Base-by-base conservation (phyloP, 1,140 invertebrate genomes). In the Zaprionus ghesquierei region DNA sequence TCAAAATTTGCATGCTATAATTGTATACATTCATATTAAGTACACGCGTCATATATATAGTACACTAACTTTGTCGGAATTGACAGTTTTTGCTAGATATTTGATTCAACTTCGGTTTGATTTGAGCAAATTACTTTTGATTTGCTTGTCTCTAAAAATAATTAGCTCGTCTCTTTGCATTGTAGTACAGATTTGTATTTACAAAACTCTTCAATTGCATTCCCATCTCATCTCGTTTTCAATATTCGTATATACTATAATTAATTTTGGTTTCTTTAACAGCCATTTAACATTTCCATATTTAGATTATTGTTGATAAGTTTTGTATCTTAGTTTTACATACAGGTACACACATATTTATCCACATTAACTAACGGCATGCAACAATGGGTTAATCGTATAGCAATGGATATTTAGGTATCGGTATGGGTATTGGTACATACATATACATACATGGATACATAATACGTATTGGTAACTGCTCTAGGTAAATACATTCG, bases 221-320 rank as follows among this genome's bases (percentile, higher is more conserved):
- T 77, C n/a, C n/a, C 25, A 25, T 8, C 56, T 53, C 25, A 64
- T 77, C 46, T 25, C 33, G 60, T 66, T 55, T 29, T 49, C 41
- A 55, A 59, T 50, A 56, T 38, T 44, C 44, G 69, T 56, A 31
- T 51, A 53, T 31, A 51, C n/a, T 54, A 56, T 31, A 27, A 50
- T 62, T 56, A 75, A 22, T 46, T 59, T 77, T 53, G 15, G 15
- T 35, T 72, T 60, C n/a, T 64, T 71, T 64, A 76, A 86, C 81
- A 87, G 81, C 81, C 81, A 87, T 81, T 86, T 76, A 63, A 68
- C 66, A 87, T 72, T 87, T 82, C 50, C 62, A 69, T 72, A 73
- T 70, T 62, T 46, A 59, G 65, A 66, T 86, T 78, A 73, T 80
- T 81, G 58, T 86, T 87, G 64, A 80, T 86, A 66, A 76, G 60